Percentiles rank a stretch among this genome's conserved stretches.
phyloP scores from a whole-genome alignment of 2,888 invertebrate genomes.

The Molorchus minor region DNA sequence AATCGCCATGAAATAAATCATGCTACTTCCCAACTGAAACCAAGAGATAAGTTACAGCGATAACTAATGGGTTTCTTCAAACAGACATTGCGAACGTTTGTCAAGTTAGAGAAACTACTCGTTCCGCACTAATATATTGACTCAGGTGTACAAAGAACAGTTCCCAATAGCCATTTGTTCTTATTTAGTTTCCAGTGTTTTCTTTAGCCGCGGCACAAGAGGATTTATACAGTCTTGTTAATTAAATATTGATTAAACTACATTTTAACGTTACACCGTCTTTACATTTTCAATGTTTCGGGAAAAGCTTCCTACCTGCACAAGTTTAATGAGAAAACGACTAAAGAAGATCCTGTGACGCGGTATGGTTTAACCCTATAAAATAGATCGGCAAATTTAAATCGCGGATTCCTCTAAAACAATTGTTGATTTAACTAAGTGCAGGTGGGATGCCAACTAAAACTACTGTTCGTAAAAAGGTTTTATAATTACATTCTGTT shows the following conservation, averaged over 20 bases:
- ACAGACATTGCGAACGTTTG: background rate
- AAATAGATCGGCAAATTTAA: too few species aligned
- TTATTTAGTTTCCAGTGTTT: constrained; percentile 17
- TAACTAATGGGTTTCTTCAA: background rate
- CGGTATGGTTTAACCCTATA: too few species aligned
- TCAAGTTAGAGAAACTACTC: background rate
- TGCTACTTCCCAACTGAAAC: too few species aligned
- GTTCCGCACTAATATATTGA: constrained; percentile 17
- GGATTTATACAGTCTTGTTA: constrained; percentile 20
- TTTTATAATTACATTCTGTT: constrained; percentile 5
- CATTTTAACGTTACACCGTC: background rate
- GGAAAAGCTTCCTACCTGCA: background rate
- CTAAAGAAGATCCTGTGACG: too few species aligned
- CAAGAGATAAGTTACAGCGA: too few species aligned
- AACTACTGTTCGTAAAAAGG: too few species aligned
- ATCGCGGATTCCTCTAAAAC: too few species aligned
- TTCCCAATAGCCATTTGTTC: constrained; percentile 8
- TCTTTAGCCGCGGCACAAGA: constrained; percentile 6
- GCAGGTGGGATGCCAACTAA: too few species aligned
- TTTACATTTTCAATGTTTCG: constrained; percentile 17
- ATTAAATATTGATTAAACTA: constrained; percentile 23
- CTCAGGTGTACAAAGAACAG: constrained; percentile 3
- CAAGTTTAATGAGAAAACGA: constrained; percentile 5
- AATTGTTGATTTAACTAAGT: too few species aligned
- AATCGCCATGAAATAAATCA: too few species aligned